These are phyloP conservation scores for Strix uralensis DNA, from an alignment of 2,113 vertebrate genomes.

Conservation along the genomic window DNA sequence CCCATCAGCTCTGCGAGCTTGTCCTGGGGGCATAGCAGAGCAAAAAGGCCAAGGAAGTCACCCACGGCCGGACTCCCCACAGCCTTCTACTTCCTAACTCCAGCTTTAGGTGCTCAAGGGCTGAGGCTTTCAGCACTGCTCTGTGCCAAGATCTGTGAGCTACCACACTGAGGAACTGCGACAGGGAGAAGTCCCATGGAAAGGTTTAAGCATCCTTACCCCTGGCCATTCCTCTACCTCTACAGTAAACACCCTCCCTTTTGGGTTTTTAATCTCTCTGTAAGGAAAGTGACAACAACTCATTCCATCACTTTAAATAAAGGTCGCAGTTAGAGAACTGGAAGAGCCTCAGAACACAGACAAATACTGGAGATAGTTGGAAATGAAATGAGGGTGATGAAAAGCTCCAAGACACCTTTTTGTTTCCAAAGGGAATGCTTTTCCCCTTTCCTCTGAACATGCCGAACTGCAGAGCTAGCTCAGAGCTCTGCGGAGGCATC, in stretches of 20 bases:
- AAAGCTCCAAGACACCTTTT: constrained; percentile 12
- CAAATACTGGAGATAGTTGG: not conserved
- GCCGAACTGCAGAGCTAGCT: constrained; percentile 25
- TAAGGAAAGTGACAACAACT: not conserved
- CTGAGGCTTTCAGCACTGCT: not conserved
- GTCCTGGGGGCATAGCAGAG: fast-evolving
- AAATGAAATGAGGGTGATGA: not conserved
- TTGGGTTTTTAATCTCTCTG: not conserved
- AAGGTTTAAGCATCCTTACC: not conserved
- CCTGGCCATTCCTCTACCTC: not conserved
- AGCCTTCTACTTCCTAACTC: not conserved
- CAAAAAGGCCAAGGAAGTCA: not conserved
- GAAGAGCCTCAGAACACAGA: not conserved
- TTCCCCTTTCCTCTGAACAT: not conserved
- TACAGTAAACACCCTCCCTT: not conserved
- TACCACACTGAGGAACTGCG: not conserved
- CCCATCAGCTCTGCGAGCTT: not conserved
- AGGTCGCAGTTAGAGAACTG: not conserved
- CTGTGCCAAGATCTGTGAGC: not conserved
- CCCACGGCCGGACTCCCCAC: not conserved
- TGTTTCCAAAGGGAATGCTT: not conserved
- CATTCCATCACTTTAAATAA: not conserved
- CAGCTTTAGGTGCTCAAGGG: not conserved
- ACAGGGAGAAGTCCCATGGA: not conserved
- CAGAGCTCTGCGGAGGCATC: constrained; percentile 50